Evolutionary conservation across 1,140 invertebrate genomes (phyloP).

Genomic region (Halyomorpha halys): DNA sequence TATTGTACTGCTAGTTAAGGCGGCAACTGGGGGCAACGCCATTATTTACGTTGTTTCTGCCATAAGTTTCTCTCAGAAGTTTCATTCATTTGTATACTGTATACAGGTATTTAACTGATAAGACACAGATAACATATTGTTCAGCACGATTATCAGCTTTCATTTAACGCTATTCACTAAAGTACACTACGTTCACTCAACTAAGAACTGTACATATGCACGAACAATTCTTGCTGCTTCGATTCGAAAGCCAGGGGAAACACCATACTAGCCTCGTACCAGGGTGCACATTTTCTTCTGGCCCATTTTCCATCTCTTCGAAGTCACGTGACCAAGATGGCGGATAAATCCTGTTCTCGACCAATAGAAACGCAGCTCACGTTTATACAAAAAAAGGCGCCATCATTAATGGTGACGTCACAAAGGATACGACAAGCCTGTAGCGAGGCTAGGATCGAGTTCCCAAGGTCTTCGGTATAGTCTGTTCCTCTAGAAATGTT

Average conservation of each 20-base stretch:
- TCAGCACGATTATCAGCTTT: neutral
- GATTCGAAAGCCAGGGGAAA: constrained; percentile 22
- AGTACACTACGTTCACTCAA: neutral
- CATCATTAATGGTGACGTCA: constrained; percentile 21
- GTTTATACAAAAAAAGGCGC: constrained; percentile 21
- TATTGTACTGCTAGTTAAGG: constrained; percentile 27
- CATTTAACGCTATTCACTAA: neutral
- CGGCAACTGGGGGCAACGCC: constrained; percentile 24
- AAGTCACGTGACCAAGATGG: constrained; percentile 23
- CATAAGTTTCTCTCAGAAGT: constrained; percentile 21
- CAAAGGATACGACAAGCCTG: neutral
- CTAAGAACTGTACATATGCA: neutral
- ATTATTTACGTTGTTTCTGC: constrained; percentile 24
- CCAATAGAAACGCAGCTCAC: constrained; percentile 16
- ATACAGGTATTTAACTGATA: neutral
- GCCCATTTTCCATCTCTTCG: constrained; percentile 13
- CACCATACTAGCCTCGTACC: constrained; percentile 15
- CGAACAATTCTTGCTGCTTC: constrained; percentile 12
- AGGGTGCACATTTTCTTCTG: constrained; percentile 11
- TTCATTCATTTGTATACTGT: neutral
- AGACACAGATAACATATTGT: neutral
- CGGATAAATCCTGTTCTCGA: constrained; percentile 1
- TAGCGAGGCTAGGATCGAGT: constrained; percentile 21
- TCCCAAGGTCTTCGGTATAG: constrained; percentile 26
- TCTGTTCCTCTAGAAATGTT: constrained; percentile 18